Evolutionary conservation across 2,888 invertebrate species (phyloP), one percentile per base, ranked within the genome.

Genomic region (Eristalis arbustorum): DNA sequence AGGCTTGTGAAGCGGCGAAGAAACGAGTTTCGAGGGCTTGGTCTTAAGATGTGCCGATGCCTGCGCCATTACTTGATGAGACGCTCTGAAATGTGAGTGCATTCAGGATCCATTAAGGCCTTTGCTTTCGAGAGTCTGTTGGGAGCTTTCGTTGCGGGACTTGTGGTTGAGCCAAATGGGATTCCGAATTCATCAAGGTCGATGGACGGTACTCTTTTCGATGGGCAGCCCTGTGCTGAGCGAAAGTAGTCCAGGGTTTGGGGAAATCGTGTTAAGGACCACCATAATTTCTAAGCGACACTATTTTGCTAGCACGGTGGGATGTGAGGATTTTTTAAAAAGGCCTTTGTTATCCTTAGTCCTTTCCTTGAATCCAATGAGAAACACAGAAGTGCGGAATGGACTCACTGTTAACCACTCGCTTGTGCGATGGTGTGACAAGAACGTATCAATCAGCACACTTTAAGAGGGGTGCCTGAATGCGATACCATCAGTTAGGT

Each of bases 11-110:
- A 18, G 40, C 14, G 14, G 61, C n/a, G 62, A 75, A 75, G 13
- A 66, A 63, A 31, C 57, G 49, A 42, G 42, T 18, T 66, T 66
- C 11, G 22, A 76, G 76, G 14, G 66, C 61, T 76, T 37, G n/a
- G 10, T 76, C 68, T 69, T 64, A 37, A 64, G 49, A 49, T 49
- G 4, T 49, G 49, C 49, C 49, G 18, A 49, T 49, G 49, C 18
- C 49, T n/a, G 49, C 18, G n/a, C 18, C 18, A 49, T 49, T 49
- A 49, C 49, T 49, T 49, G 49, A 49, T 49, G 49, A 49, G 6
- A 8, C 18, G 18, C 49, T 49, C 18, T 49, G 18, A 18, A 62
- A 61, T 49, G 22, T 23, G 25, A 23, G 57, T 10, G 3, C 4
- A 25, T 10, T 49, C 11, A 42, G 23, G 22, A 61, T 49, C 49